Evolutionary conservation across 2,113 vertebrate species (phyloP).

Genomic region (Gasterosteus aculeatus): DNA sequence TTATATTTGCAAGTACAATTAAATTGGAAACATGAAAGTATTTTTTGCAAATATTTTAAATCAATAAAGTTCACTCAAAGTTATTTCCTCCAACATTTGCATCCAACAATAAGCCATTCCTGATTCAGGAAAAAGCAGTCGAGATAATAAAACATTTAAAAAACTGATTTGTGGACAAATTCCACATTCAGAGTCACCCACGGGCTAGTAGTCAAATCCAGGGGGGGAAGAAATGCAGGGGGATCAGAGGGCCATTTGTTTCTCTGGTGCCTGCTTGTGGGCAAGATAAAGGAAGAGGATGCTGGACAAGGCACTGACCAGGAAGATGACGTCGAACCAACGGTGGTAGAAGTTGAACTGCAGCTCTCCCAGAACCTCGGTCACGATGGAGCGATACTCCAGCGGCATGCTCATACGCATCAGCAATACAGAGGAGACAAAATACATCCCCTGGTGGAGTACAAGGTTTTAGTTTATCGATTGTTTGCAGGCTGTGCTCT

Average conservation of each 20-base stretch:
- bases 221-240: background rate
- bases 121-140: constrained; percentile 77
- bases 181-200: constrained; percentile 35
- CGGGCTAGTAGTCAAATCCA: constrained; percentile 1
- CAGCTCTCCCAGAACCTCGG: constrained; percentile 94
- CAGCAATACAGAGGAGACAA: constrained; percentile 95
- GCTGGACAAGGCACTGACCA: constrained; percentile 97
- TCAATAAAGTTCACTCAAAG: constrained; percentile 23
- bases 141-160: constrained; percentile 27
- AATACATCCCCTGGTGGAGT: constrained; percentile 93
- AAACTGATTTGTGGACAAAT: constrained; percentile 11
- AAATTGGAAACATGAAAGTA: constrained; percentile 4
- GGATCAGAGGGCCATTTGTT: constrained; percentile 88
- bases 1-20: background rate
- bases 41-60: constrained; percentile 22
- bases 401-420: constrained; percentile 99
- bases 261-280: constrained; percentile 98
- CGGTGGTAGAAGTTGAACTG: constrained; percentile 99
- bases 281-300: constrained; percentile 98
- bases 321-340: constrained; percentile 99
- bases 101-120: constrained; percentile 55
- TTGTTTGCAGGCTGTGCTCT: background rate
- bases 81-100: constrained; percentile 10
- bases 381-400: constrained; percentile 95
- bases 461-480: background rate